Conservation (phyloP, 2,888 invertebrate genomes). For the Callosobruchus maculatus region DNA sequence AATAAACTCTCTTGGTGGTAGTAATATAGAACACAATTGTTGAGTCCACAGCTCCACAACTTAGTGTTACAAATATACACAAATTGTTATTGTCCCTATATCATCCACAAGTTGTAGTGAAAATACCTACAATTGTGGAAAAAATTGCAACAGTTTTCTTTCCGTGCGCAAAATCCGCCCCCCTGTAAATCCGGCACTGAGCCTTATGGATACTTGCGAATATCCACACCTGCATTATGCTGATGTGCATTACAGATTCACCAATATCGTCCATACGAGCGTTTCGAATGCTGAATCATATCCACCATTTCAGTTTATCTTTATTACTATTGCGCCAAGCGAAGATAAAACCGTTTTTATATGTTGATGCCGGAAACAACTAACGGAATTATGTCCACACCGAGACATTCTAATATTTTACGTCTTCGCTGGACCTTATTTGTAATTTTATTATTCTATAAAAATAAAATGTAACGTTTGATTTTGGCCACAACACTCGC, state of each 20-base stretch:
- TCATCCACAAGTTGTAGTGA: no score
- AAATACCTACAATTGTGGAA: no score
- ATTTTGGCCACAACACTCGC: not conserved
- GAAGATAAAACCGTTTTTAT: not conserved
- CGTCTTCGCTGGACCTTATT: not conserved
- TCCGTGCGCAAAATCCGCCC: no score
- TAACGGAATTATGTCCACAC: not conserved
- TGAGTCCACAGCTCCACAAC: no score
- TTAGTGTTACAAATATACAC: no score
- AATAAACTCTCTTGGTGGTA: no score
- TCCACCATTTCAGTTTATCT: not conserved
- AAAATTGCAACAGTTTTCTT: no score
- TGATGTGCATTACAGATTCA: not conserved
- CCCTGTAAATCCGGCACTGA: no score
- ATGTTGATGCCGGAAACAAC: not conserved
- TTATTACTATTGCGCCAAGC: not conserved
- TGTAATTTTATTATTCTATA: conserved; percentile 1
- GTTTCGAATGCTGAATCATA: not conserved
- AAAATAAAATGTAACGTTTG: conserved; percentile 1
- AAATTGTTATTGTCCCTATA: no score
- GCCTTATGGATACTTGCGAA: not conserved
- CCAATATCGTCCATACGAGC: not conserved
- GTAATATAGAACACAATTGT: no score
- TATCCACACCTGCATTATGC: not conserved
- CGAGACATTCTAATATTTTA: not conserved